Evolutionary conservation across 2,113 vertebrate genomes (phyloP).

Genomic region (Tyto alba): DNA sequence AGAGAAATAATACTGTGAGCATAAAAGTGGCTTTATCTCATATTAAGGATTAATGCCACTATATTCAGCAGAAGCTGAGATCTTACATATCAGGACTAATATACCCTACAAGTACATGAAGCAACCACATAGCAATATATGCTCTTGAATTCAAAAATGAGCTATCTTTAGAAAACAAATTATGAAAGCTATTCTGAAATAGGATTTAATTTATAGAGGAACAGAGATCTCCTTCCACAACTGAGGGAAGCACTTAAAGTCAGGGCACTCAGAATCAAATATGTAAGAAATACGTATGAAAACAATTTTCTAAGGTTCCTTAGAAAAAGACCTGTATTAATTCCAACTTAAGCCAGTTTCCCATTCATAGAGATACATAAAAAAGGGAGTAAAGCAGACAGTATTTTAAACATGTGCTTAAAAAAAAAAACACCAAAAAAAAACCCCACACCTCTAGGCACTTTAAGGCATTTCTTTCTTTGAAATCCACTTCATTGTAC

Average conservation of each 20-base stretch:
- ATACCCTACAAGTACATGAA: not conserved
- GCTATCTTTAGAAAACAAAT: not conserved
- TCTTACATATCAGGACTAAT: not conserved
- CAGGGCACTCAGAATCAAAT: not conserved
- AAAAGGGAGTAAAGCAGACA: not conserved
- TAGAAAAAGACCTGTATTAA: not conserved
- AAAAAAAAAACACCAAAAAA: not conserved
- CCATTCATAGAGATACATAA: not conserved
- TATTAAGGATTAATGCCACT: not conserved
- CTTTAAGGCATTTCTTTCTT: not conserved
- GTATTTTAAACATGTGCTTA: not conserved
- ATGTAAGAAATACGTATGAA: not conserved
- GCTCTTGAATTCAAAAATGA: not conserved
- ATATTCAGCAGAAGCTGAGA: not conserved
- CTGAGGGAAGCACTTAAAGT: not conserved
- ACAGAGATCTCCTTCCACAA: not conserved
- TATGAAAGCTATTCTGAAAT: not conserved
- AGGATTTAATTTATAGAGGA: not conserved
- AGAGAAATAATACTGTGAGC: constrained; percentile 4
- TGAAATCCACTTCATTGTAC: not conserved
- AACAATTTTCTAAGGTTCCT: not conserved
- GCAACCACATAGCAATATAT: not conserved
- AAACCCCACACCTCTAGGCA: not conserved
- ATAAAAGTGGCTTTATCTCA: not conserved
- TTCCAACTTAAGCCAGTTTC: not conserved